These are phyloP conservation scores for Pleuronectes platessa DNA, from an alignment of 2,113 vertebrate genomes.

Conservation along the genomic window DNA sequence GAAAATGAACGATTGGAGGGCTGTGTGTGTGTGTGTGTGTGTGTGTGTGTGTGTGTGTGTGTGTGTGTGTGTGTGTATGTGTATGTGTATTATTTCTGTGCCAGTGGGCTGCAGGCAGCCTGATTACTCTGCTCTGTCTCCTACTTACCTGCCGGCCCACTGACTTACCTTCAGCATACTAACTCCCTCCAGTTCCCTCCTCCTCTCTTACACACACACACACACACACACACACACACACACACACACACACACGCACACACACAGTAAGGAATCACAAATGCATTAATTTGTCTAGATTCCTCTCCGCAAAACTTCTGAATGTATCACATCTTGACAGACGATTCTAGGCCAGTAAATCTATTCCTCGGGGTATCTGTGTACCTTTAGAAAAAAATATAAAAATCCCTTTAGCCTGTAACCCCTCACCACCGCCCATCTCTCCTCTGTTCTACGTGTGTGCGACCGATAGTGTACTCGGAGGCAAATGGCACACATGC, in stretches of 20 bases:
- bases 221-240: constrained; percentile 15
- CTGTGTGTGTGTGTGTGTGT: constrained; percentile 19
- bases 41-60: constrained; percentile 24
- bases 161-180: constrained; percentile 76
- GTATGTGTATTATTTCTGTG: constrained; percentile 48
- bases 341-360: constrained; percentile 82
- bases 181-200: constrained; percentile 56
- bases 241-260: constrained; percentile 25
- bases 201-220: constrained; percentile 5
- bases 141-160: constrained; percentile 72
- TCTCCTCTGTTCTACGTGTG: constrained; percentile 58
- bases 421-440: constrained; percentile 54
- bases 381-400: constrained; percentile 70
- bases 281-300: constrained; percentile 82
- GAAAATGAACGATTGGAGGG: constrained; percentile 75
- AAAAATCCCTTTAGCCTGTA: constrained; percentile 68
- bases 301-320: constrained; percentile 82
- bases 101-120: constrained; percentile 70
- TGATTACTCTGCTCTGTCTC: constrained; percentile 76
- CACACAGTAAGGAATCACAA: constrained; percentile 67
- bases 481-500: constrained; percentile 78
- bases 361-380: constrained; percentile 79
- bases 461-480: constrained; percentile 69
- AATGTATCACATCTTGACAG: constrained; percentile 85
- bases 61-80: constrained; percentile 25